A percentile compares a stretch with the other conserved stretches of the same genome.
Conservation (phyloP, 2,797 vertebrate species). For the Scarus forsteni region DNA sequence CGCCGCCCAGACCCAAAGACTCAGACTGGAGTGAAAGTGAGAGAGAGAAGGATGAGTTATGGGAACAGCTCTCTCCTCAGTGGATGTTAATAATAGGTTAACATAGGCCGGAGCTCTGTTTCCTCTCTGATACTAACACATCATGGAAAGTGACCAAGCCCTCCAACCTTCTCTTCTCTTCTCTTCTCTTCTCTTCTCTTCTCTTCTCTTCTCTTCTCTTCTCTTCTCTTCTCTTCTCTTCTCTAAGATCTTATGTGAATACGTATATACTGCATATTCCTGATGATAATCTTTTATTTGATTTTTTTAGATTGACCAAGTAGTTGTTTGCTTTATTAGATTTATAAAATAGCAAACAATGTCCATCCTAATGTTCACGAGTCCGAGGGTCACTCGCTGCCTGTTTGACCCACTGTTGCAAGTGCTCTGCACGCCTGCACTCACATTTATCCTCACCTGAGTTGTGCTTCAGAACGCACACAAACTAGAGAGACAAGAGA, state of each 20-base stretch:
- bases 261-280: too few relatives aligned
- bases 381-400: too few relatives aligned
- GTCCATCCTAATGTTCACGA: too few relatives aligned
- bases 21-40: conserved; percentile 33
- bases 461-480: too few relatives aligned
- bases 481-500: too few relatives aligned
- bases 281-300: too few relatives aligned
- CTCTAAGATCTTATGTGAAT: not conserved
- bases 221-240: not conserved
- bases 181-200: conserved; percentile 2
- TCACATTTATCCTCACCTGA: too few relatives aligned
- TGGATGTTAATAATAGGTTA: conserved; percentile 71
- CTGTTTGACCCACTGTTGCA: too few relatives aligned
- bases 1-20: conserved; percentile 68
- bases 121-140: conserved; percentile 57
- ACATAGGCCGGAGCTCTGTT: conserved; percentile 46
- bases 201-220: not conserved
- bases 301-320: too few relatives aligned
- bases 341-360: too few relatives aligned
- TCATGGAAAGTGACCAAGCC: conserved; percentile 63
- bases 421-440: too few relatives aligned
- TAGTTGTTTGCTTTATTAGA: too few relatives aligned
- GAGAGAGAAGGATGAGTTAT: conserved; percentile 33
- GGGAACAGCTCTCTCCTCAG: conserved; percentile 61
- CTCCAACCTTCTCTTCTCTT: not conserved